phyloP scores from a whole-genome alignment of 2,888 invertebrate genomes.

The Cepaea hortensis region DNA sequence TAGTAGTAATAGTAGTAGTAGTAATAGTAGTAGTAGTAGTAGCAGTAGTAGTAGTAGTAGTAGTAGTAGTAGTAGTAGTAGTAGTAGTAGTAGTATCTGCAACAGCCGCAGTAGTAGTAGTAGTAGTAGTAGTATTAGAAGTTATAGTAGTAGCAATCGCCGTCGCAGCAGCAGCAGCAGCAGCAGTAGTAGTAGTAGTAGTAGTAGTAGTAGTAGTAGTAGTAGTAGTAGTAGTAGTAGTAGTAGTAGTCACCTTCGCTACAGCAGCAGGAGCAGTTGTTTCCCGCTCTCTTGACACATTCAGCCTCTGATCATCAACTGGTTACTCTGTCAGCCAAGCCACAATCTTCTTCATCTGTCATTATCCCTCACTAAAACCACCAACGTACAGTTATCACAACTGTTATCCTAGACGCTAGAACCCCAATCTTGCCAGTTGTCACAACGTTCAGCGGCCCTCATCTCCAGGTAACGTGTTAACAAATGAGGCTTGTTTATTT shows the following conservation, averaged over 20 bases:
- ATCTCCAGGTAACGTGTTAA: too few relatives aligned
- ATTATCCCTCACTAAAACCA: too few relatives aligned
- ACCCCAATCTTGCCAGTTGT: too few relatives aligned
- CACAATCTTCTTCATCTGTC: too few relatives aligned
- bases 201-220: neutral
- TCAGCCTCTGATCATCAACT: neutral
- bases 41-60: neutral
- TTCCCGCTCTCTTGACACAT: neutral
- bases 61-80: neutral
- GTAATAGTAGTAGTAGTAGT: neutral
- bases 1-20: neutral
- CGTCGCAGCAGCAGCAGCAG: neutral
- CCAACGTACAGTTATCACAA: too few relatives aligned
- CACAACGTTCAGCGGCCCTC: too few relatives aligned
- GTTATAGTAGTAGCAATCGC: neutral
- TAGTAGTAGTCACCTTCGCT: neutral
- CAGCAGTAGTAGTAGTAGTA: neutral
- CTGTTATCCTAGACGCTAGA: too few relatives aligned
- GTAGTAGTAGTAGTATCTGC: neutral
- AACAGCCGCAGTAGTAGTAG: neutral
- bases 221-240: neutral
- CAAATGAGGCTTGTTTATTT: too few relatives aligned
- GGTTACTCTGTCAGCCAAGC: too few relatives aligned
- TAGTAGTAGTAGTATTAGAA: neutral
- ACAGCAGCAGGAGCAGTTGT: neutral